These are phyloP conservation scores for Oedothorax gibbosus DNA, from an alignment of 1,140 invertebrate species.

Conservation along the genomic window DNA sequence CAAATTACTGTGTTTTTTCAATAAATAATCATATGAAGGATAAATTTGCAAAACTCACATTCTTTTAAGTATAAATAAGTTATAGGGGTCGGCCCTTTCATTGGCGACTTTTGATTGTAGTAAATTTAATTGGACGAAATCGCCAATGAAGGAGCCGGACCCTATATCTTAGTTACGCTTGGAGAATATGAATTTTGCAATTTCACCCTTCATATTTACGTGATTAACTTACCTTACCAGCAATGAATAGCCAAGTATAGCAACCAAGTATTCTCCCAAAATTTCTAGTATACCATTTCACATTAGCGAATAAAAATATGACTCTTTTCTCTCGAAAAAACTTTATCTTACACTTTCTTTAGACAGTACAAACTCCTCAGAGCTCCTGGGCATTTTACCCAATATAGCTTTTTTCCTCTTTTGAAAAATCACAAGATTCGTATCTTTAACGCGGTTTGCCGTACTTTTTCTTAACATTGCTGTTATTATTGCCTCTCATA, in stretches of 20 bases:
- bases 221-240: neutral
- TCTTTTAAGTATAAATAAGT: too few relatives aligned
- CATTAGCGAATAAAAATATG: conserved; percentile 52
- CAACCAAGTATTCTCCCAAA: neutral
- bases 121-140: too few relatives aligned
- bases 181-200: too few relatives aligned
- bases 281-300: conserved; percentile 34
- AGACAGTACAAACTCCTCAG: neutral
- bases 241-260: conserved; percentile 49
- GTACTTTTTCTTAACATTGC: conserved; percentile 3
- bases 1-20: too few relatives aligned
- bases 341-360: conserved; percentile 56
- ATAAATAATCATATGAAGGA: too few relatives aligned
- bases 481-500: neutral
- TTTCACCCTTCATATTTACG: too few relatives aligned
- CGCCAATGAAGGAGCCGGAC: too few relatives aligned
- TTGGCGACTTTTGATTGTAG: too few relatives aligned
- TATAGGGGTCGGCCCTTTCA: too few relatives aligned
- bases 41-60: too few relatives aligned
- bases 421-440: conserved; percentile 43
- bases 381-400: conserved; percentile 45
- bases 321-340: conserved; percentile 4
- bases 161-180: too few relatives aligned
- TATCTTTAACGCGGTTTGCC: conserved; percentile 29
- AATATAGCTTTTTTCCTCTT: conserved; percentile 11